Percentiles rank a stretch among this genome's conserved stretches.
Conservation (phyloP, 2,888 invertebrate genomes). For the Auanema sp. region DNA sequence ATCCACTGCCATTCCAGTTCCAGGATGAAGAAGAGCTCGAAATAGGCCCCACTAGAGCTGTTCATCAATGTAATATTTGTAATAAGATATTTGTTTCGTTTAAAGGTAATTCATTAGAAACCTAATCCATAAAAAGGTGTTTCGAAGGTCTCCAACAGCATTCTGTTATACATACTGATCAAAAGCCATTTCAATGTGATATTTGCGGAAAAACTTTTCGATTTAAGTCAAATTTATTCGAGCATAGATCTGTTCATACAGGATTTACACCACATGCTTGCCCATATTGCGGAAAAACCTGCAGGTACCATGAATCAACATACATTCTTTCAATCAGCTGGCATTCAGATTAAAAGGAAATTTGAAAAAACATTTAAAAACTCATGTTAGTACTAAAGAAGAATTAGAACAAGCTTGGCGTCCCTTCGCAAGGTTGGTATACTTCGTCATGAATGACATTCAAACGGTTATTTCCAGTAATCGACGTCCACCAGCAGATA, state of each 20-base stretch:
- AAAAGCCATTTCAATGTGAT: constrained; percentile 63
- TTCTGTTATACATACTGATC: constrained; percentile 64
- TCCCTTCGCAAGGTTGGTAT: constrained; percentile 61
- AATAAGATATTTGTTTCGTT: constrained; percentile 64
- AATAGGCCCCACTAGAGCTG: constrained; percentile 43
- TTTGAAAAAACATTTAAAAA: constrained; percentile 63
- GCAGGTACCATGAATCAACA: constrained; percentile 36
- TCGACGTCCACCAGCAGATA: constrained; percentile 60
- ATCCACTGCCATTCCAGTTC: background rate
- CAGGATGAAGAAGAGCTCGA: constrained; percentile 42
- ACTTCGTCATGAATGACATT: too few species aligned
- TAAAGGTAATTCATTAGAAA: constrained; percentile 49
- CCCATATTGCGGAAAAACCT: constrained; percentile 63
- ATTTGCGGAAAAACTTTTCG: constrained; percentile 61
- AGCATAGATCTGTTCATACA: constrained; percentile 63
- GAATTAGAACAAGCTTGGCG: constrained; percentile 64
- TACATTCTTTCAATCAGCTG: background rate
- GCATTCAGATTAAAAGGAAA: constrained; percentile 54
- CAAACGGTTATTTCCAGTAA: constrained; percentile 46
- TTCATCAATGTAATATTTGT: constrained; percentile 63
- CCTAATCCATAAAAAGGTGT: background rate
- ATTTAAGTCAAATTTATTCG: constrained; percentile 64
- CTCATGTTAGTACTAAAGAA: constrained; percentile 63
- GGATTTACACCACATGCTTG: constrained; percentile 62
- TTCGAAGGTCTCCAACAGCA: constrained; percentile 62